These are phyloP conservation scores for Ambastaia sidthimunki DNA, from an alignment of 2,797 vertebrate species.

Conservation along the genomic window DNA sequence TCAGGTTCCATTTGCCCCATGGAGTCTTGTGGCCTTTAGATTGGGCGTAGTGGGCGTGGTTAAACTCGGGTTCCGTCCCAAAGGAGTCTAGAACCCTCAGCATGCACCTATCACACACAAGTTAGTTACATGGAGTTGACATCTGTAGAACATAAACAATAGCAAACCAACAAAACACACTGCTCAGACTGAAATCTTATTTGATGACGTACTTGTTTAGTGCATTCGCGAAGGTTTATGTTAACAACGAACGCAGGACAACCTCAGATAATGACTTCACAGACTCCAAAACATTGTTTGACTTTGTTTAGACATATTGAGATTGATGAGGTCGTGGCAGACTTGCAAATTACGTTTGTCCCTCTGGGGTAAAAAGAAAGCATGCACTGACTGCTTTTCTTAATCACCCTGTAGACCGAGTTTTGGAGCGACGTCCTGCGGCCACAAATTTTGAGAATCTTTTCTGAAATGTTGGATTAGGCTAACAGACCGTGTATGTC, in stretches of 20 bases:
- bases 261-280: background rate
- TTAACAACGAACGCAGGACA: background rate
- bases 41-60: constrained; percentile 97
- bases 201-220: background rate
- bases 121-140: background rate
- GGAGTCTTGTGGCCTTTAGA: constrained; percentile 98
- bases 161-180: background rate
- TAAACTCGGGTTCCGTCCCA: constrained; percentile 97
- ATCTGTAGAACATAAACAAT: background rate
- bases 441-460: background rate
- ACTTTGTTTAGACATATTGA: background rate
- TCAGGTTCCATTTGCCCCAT: constrained; percentile 99
- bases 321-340: background rate
- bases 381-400: background rate
- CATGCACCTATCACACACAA: constrained; percentile 86
- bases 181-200: background rate
- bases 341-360: background rate
- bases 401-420: background rate
- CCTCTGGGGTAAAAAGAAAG: background rate
- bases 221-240: background rate
- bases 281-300: background rate
- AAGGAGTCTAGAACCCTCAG: constrained; percentile 95
- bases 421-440: background rate
- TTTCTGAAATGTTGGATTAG: background rate
- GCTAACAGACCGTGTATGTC: background rate